A percentile compares a stretch with the other conserved stretches of the same genome.
Evolutionary conservation across 2,113 vertebrate genomes (phyloP).

Genomic region (Ovibos moschatus): DNA sequence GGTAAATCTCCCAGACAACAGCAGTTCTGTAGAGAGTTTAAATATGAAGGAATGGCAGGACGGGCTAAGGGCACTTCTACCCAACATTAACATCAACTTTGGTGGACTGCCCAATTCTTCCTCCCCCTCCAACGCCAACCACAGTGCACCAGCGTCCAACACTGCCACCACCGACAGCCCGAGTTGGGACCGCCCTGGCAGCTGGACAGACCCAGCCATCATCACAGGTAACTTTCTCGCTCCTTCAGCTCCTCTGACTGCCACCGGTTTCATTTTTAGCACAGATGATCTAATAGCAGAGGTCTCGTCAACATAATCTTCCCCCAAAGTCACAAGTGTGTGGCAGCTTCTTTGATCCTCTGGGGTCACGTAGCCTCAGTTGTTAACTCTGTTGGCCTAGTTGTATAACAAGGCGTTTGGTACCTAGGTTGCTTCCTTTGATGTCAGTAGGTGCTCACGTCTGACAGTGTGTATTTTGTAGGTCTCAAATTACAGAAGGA

Average conservation of each 20-base stretch:
- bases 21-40: constrained; percentile 97
- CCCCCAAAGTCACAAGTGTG: constrained; percentile 64
- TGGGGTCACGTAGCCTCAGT: constrained; percentile 23
- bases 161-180: constrained; percentile 94
- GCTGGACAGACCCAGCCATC: constrained; percentile 99
- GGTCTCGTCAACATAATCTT: constrained; percentile 76
- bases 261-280: constrained; percentile 75
- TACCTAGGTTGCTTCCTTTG: constrained; percentile 31
- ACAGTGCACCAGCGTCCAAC: constrained; percentile 92
- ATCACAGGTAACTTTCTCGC: constrained; percentile 95
- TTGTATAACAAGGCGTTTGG: constrained; percentile 32
- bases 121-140: constrained; percentile 96
- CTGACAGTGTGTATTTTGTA: constrained; percentile 57
- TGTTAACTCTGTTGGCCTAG: constrained; percentile 58
- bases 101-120: constrained; percentile 98
- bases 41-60: constrained; percentile 99
- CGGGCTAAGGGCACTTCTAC: constrained; percentile 98
- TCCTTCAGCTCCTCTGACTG: constrained; percentile 80
- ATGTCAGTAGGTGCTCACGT: constrained; percentile 61
- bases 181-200: constrained; percentile 97
- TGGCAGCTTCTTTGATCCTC: constrained; percentile 31
- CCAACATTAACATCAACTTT: constrained; percentile 99
- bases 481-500: constrained; percentile 71
- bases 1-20: constrained; percentile 93
- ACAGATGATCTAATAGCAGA: constrained; percentile 72